Evolutionary conservation across 2,113 vertebrate genomes (phyloP), one percentile per base, ranked within the genome.

Genomic region (Prinia subflava): DNA sequence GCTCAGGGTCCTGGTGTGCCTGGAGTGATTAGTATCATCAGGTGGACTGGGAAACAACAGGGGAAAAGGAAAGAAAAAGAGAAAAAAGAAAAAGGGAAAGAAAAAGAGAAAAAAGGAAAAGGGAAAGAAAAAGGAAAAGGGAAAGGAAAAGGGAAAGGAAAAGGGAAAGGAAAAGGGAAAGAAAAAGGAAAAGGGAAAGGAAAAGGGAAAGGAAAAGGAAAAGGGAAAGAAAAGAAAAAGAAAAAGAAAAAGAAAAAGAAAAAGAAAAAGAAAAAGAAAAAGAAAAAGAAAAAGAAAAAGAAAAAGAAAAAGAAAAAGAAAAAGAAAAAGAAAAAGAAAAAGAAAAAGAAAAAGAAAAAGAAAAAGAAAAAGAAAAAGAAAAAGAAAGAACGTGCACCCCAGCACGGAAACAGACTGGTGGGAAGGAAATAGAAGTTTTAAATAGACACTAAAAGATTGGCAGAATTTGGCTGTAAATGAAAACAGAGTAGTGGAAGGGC

Each of bases 321-420:
- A 19, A n/a, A 15, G 17, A 8, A 10, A 15, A 11, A 37, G 9
- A 27, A 20, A 23, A 15, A 7, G 7, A 5, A 10, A 23, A 15
- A 6, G 11, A 9, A 24, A 35, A 9, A 9, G 6, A 11, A 35
- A 30, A 35, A 3, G 3, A 19, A 24, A 18, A 13, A 0, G 3
- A 25, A 14, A 8, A 21, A 2, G 3, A 18, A 6, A 5, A 14
- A 3, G 5, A 5, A 14, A 9, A 3, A 2, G 0, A 4, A 14
- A 15, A 39, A 52, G 31, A 44, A 7, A 13, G 35, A 78, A 85
- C 28, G 3, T 7, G 18, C 11, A 87, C 6, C 39, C 65, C 57
- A 93, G 82, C 49, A 85, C 0, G 0, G 79, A 88, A 93, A 76
- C 49, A 90, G 83, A 27, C 20, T 46, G 33, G n/a, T 41, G 24